Conservation (phyloP, 2,797 vertebrate species). For the Urophycis tenuis region DNA sequence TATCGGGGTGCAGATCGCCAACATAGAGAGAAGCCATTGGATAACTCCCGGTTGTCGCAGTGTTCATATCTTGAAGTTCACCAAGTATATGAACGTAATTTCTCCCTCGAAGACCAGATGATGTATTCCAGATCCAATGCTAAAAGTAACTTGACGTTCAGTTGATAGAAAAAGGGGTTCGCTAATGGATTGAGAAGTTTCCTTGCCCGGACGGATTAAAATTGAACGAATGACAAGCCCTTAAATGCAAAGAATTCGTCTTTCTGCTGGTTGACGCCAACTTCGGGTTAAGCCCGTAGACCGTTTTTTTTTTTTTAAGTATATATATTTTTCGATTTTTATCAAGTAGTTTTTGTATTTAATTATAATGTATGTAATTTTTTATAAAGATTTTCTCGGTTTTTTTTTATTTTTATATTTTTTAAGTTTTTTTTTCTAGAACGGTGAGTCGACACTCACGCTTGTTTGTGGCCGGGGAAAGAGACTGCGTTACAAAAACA, state of each 20-base stretch:
- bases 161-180: not conserved
- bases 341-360: conserved; percentile 37
- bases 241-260: conserved; percentile 10
- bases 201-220: conserved; percentile 14
- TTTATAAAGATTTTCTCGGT: conserved; percentile 1
- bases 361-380: not conserved
- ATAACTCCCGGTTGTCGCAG: conserved; percentile 86
- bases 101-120: conserved; percentile 25
- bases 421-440: conserved; percentile 63
- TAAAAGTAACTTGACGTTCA: not conserved
- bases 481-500: conserved; percentile 67
- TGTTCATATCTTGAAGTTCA: conserved; percentile 75
- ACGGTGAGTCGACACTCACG: conserved; percentile 79
- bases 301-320: conserved; percentile 55
- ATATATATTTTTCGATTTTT: conserved; percentile 59
- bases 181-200: not conserved
- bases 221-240: conserved; percentile 21
- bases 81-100: conserved; percentile 11
- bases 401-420: conserved; percentile 44
- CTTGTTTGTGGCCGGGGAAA: conserved; percentile 73
- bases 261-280: conserved; percentile 32
- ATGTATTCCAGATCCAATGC: conserved; percentile 22
- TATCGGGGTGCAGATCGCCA: conserved; percentile 95
- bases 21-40: conserved; percentile 98
- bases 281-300: conserved; percentile 53